Conservation (phyloP, 2,113 vertebrate genomes). For the Ammospiza nelsoni region DNA sequence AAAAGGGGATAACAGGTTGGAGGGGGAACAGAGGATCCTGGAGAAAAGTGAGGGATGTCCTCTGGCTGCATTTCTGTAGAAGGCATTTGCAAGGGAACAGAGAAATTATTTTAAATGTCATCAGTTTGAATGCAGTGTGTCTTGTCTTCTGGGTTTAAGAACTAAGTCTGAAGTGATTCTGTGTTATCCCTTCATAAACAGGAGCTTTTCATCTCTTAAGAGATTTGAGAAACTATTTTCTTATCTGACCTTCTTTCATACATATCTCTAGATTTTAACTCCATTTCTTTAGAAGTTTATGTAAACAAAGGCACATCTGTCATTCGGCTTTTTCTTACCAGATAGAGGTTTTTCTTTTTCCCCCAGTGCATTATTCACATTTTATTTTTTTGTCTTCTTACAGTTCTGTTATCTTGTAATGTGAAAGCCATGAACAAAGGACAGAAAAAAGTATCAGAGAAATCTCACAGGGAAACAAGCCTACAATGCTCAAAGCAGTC, state of each 20-base stretch:
- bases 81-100: neutral
- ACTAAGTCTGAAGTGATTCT: neutral
- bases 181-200: conserved; percentile 7
- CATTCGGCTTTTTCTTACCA: neutral
- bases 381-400: neutral
- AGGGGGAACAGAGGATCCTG: neutral
- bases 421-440: neutral
- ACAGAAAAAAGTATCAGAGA: neutral
- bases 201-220: conserved; percentile 11
- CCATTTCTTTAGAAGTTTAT: neutral
- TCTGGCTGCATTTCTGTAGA: conserved; percentile 39
- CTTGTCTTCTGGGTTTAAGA: conserved; percentile 45
- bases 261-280: conserved; percentile 17
- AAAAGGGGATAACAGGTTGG: neutral
- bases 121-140: conserved; percentile 2
- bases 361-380: neutral
- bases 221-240: conserved; percentile 19
- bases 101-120: conserved; percentile 55
- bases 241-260: conserved; percentile 37
- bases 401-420: neutral
- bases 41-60: conserved; percentile 16
- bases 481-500: neutral
- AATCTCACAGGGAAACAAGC: conserved; percentile 13
- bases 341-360: neutral
- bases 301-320: conserved; percentile 30